Evolutionary conservation across 2,888 invertebrate genomes (phyloP).

Genomic region (Laspeyria flexula): DNA sequence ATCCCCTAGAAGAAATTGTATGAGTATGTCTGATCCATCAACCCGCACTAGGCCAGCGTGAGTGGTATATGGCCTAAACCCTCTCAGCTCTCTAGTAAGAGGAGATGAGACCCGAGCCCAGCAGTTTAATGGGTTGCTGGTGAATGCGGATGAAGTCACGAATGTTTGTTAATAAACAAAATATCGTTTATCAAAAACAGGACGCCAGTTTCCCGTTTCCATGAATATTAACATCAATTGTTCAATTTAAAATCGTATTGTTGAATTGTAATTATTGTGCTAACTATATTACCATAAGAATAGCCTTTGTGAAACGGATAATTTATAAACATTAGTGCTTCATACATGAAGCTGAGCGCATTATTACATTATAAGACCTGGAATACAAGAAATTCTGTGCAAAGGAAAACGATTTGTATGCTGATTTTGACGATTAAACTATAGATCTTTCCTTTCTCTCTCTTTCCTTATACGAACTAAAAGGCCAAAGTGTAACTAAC

Average conservation of each 20-base stretch:
- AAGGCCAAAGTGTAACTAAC: neutral
- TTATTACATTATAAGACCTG: slow-evolving; percentile 36
- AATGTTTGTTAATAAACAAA: neutral
- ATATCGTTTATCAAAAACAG: neutral
- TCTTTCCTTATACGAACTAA: neutral
- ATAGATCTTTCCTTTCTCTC: neutral
- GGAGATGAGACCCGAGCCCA: no score
- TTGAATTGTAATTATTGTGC: slow-evolving; percentile 46
- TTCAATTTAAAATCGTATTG: slow-evolving; percentile 47
- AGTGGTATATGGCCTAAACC: no score
- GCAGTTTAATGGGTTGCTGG: no score
- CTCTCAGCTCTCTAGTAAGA: no score
- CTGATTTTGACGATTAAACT: slow-evolving; percentile 11
- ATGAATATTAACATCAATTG: slow-evolving; percentile 34
- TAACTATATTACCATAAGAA: slow-evolving; percentile 42
- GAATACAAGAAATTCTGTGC: slow-evolving; percentile 34
- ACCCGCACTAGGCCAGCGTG: no score
- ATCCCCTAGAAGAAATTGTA: no score
- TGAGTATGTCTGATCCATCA: no score
- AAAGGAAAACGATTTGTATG: slow-evolving; percentile 42
- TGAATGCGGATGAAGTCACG: no score
- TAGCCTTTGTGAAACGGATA: slow-evolving; percentile 42
- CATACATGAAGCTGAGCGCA: slow-evolving; percentile 39
- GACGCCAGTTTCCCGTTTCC: slow-evolving; percentile 20
- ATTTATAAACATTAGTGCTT: slow-evolving; percentile 46